A percentile compares a stretch with the other conserved stretches of the same genome.
Evolutionary conservation across 2,888 invertebrate genomes (phyloP).

Genomic region (Cantharis rustica): DNA sequence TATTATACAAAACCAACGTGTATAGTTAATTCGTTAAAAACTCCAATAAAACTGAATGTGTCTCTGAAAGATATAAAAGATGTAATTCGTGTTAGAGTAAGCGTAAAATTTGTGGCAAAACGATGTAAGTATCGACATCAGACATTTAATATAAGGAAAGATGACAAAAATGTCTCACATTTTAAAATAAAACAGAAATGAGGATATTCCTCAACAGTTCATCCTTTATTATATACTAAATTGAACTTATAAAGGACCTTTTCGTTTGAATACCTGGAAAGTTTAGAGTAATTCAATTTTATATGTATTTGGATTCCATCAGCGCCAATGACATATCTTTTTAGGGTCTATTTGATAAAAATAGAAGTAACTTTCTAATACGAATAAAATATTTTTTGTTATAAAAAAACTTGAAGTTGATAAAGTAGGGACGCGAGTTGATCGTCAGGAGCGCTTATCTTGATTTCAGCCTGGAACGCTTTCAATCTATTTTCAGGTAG

Average conservation of each 20-base stretch:
- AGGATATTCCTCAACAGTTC: slow-evolving; percentile 17
- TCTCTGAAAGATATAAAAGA: not conserved
- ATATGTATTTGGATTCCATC: slow-evolving; percentile 15
- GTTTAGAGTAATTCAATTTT: slow-evolving; percentile 27
- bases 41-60: not conserved
- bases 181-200: slow-evolving; percentile 16
- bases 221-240: slow-evolving; percentile 22
- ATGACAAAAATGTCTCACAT: not conserved
- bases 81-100: not conserved
- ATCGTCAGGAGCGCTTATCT: slow-evolving; percentile 12
- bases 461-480: slow-evolving; percentile 11
- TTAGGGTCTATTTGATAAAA: slow-evolving; percentile 9
- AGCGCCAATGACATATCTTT: slow-evolving; percentile 24
- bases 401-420: slow-evolving; percentile 13
- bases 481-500: slow-evolving; percentile 1
- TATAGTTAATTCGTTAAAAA: not conserved
- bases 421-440: slow-evolving; percentile 8
- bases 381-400: slow-evolving; percentile 19
- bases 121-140: not conserved
- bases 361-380: slow-evolving; percentile 15
- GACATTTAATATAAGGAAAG: slow-evolving; percentile 12
- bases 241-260: slow-evolving; percentile 25
- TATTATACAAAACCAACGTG: not conserved
- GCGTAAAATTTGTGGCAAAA: not conserved
- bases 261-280: slow-evolving; percentile 19